phyloP scores from a whole-genome alignment of 2,888 invertebrate species.

The Apotomis betuletana region DNA sequence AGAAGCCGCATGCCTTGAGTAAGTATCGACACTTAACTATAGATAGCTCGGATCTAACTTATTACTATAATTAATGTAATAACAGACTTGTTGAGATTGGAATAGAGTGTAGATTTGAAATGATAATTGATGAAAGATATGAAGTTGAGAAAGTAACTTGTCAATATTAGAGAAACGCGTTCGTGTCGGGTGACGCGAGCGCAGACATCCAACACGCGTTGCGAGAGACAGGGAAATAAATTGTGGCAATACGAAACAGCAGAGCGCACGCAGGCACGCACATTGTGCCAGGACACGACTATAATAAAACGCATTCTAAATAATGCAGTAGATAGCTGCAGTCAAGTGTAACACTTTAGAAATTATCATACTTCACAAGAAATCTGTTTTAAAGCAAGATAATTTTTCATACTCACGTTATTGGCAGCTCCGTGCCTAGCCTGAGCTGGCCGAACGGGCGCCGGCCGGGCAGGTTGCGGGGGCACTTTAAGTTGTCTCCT shows the following conservation, averaged over 20 bases:
- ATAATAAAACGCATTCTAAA: constrained; percentile 46
- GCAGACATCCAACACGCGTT: constrained; percentile 73
- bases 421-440: constrained; percentile 62
- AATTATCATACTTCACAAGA: constrained; percentile 28
- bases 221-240: constrained; percentile 73
- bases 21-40: constrained; percentile 42
- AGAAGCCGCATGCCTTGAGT: constrained; percentile 50
- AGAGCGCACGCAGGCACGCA: constrained; percentile 59
- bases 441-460: constrained; percentile 70
- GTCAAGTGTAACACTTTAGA: constrained; percentile 32
- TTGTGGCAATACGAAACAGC: constrained; percentile 55
- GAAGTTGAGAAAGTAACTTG: constrained; percentile 34
- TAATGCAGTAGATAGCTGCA: constrained; percentile 45
- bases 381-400: background rate
- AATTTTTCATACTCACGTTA: constrained; percentile 66
- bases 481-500: constrained; percentile 77
- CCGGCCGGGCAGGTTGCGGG: constrained; percentile 74
- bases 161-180: constrained; percentile 57
- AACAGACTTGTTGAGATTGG: constrained; percentile 4
- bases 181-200: constrained; percentile 68
- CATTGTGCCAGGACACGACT: constrained; percentile 62
- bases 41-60: constrained; percentile 7
- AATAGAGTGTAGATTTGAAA: constrained; percentile 11
- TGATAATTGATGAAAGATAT: background rate
- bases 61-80: background rate